Base-by-base conservation (phyloP, 2,113 vertebrate species). In the Microtus oregoni region DNA sequence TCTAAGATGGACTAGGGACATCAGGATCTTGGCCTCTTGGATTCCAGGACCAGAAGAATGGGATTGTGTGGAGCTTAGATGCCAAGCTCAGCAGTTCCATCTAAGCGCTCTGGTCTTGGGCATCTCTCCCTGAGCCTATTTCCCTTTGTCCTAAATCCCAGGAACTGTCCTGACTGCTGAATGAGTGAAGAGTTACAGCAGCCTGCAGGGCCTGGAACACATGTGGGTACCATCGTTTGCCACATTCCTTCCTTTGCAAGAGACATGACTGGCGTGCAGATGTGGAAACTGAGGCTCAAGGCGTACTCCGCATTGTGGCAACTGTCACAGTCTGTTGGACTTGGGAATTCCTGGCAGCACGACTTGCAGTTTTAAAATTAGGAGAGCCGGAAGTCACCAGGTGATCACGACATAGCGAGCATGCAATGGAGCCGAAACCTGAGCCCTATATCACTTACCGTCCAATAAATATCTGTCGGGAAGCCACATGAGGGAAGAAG, bases 151-250 rank as follows among this genome's bases (percentile, higher is more conserved):
- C 50, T 6, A 6, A 38, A 32, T 24, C 35, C 17, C 2, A 4
- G 3, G 28, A 44, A 17, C 20, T 7, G 7, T 28, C 0, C 0
- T 20, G 35, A 65, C 75, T 22, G 5, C 10, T 20, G 52, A n/a
- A 7, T 19, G 20, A 83, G 50, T 6, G 15, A n/a, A 15, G 30
- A 0, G 26, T 15, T 44, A 0, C 32, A 7, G 41, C 15, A 50
- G 28, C 4, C 30, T 17, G 0, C 44, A 6, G 65, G 0, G 4
- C 10, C 50, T 17, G 30, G 86, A 65, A 47, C 9, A 4, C 5
- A 4, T 0, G 3, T 1, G 24, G 7, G 8, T 28, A 6, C 32
- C 4, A 0, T 26, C 1, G 20, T 35, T 61, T 22, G 22, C 11
- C 1, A 1, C 35, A 15, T 3, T 19, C 77, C 41, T 41, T 72